Percentiles rank a stretch among this genome's conserved stretches.
These are phyloP conservation scores for Corydoras maculifer DNA, from an alignment of 2,113 vertebrate genomes.

Conservation along the genomic window DNA sequence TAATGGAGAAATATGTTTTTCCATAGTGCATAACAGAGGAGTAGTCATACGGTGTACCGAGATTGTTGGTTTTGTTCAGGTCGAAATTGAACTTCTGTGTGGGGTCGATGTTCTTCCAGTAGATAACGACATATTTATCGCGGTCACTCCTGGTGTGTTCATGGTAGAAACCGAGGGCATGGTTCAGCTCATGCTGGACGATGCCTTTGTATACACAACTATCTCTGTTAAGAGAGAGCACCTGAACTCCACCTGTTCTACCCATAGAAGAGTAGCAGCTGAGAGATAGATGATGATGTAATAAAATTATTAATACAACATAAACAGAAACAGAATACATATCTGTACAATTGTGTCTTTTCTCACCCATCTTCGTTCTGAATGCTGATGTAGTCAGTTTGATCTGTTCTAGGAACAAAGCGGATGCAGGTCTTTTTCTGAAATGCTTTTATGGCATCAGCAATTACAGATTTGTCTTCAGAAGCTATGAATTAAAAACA, in stretches of 20 bases:
- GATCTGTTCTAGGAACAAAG: conserved; percentile 26
- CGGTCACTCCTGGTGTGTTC: conserved; percentile 51
- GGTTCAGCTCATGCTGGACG: conserved; percentile 48
- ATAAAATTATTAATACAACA: not conserved
- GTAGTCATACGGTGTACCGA: conserved; percentile 44
- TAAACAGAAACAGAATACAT: not conserved
- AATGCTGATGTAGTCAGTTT: conserved; percentile 41
- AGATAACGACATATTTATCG: conserved; percentile 43
- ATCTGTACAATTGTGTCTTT: not conserved
- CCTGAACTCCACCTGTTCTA: conserved; percentile 38
- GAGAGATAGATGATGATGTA: not conserved
- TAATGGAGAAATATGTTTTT: conserved; percentile 29
- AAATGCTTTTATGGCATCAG: conserved; percentile 29
- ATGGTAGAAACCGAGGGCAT: conserved; percentile 52
- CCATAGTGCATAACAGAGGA: conserved; percentile 47
- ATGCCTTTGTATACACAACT: conserved; percentile 38
- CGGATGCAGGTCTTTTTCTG: conserved; percentile 37
- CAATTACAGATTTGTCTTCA: conserved; percentile 18
- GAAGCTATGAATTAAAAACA: not conserved
- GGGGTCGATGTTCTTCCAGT: conserved; percentile 39
- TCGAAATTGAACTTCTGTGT: conserved; percentile 23
- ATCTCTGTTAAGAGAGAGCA: conserved; percentile 31
- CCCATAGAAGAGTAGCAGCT: conserved; percentile 50
- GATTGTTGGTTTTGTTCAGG: conserved; percentile 33
- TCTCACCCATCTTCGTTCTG: conserved; percentile 40